phyloP scores from a whole-genome alignment of 1,140 invertebrate species.

The Thrips palmi region DNA sequence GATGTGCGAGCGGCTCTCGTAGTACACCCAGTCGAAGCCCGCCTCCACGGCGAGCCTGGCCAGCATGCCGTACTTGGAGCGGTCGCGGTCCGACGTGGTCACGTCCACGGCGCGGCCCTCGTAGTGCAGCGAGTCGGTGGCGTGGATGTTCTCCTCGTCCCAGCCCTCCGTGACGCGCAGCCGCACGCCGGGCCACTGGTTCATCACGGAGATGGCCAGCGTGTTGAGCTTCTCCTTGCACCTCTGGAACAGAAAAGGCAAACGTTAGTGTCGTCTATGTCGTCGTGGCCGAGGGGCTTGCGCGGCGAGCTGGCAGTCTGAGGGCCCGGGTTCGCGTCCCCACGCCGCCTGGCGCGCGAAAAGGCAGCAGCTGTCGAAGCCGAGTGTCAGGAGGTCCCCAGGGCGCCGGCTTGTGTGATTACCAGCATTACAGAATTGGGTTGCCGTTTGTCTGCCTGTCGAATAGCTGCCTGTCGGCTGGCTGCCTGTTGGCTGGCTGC shows the following conservation, averaged over 20 bases:
- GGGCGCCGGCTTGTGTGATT: too few species aligned
- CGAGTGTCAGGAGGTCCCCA: too few species aligned
- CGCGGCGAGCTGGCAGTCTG: too few species aligned
- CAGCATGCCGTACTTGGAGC: slow-evolving; percentile 86
- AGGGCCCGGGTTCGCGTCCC: too few species aligned
- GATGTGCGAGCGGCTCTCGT: slow-evolving; percentile 83
- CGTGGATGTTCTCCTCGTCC: slow-evolving; percentile 75
- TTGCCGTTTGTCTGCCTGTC: too few species aligned
- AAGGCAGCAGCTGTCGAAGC: too few species aligned
- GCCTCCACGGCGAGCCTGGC: slow-evolving; percentile 89
- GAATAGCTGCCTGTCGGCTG: too few species aligned
- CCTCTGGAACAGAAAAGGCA: slow-evolving; percentile 41
- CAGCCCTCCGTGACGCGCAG: slow-evolving; percentile 85
- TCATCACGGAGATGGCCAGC: slow-evolving; percentile 90
- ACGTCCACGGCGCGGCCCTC: slow-evolving; percentile 91
- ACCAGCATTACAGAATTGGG: too few species aligned
- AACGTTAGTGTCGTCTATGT: too few species aligned
- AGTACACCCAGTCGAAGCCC: slow-evolving; percentile 97
- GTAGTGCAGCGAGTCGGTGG: slow-evolving; percentile 75
- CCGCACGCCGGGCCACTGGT: slow-evolving; percentile 89
- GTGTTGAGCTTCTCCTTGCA: slow-evolving; percentile 91
- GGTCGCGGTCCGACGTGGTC: slow-evolving; percentile 81
- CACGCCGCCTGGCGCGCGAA: too few species aligned
- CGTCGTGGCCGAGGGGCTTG: too few species aligned
- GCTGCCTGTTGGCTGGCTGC: too few species aligned